These are phyloP conservation scores for Sminthopsis crassicaudata DNA, from an alignment of 2,113 vertebrate genomes.

Conservation along the genomic window DNA sequence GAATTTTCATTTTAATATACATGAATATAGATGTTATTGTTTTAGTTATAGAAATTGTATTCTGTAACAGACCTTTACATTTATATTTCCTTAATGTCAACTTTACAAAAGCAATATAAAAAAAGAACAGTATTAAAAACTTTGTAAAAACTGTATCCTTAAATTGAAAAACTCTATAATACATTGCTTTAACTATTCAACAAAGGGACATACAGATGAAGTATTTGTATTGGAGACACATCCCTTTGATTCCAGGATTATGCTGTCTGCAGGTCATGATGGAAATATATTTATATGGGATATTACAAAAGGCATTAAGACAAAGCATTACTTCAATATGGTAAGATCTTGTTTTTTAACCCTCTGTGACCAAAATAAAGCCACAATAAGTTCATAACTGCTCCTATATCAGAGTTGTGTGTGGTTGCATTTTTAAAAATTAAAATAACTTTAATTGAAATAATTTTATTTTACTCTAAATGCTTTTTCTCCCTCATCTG, in stretches of 20 bases:
- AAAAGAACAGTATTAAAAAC: not conserved
- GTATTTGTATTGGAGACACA: conserved; percentile 98
- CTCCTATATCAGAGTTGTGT: not conserved
- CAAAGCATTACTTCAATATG: conserved; percentile 97
- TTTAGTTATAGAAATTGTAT: not conserved
- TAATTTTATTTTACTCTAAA: too few species aligned
- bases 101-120: not conserved
- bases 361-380: not conserved
- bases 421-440: not conserved
- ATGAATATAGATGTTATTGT: conserved; percentile 18
- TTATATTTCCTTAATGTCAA: not conserved
- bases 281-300: conserved; percentile 98
- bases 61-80: not conserved
- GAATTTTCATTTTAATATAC: conserved; percentile 29
- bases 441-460: not conserved
- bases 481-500: not conserved
- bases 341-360: conserved; percentile 80
- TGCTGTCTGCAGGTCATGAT: conserved; percentile 97
- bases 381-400: not conserved
- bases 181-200: conserved; percentile 62
- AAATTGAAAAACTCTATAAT: conserved; percentile 53
- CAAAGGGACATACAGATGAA: conserved; percentile 96
- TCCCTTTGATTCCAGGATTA: conserved; percentile 95
- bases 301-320: conserved; percentile 91
- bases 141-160: not conserved